Evolutionary conservation across 2,113 vertebrate species (phyloP), one percentile per base, ranked within the genome.

Genomic region (Loxodonta africana): DNA sequence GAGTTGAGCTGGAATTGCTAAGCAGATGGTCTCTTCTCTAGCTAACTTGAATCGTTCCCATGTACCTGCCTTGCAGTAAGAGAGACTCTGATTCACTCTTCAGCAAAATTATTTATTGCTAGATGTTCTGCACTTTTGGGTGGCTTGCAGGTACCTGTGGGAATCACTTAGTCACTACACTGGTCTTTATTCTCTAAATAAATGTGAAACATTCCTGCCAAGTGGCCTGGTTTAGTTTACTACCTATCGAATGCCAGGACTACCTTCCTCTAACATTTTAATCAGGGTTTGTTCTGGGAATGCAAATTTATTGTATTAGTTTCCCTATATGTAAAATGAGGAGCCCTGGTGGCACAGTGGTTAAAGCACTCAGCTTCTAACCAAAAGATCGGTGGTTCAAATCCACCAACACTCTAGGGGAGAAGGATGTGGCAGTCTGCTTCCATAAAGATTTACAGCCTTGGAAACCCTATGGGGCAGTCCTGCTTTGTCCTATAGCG

Each of bases 21-120:
- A 62, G 94, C 73, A 71, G 33, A 5, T 90, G 76, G 26, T 41
- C 90, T 85, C 30, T 8, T 65, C n/a, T 67, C 57, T n/a, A 11
- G 37, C 33, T 53, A 30, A 62, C n/a, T 53, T 80, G 78, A 41
- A 63, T 81, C 80, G 48, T 83, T 82, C 20, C 41, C 44, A 37
- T 23, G 60, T 33, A 78, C 12, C 57, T 74, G 37, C 46, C 76
- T 65, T 73, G 41, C 14, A 51, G n/a, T 8, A 0, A 60, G 69
- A 91, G 57, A 95, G 41, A 48, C 90, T 63, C 30, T 80, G 15
- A 71, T 60, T 92, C 11, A 25, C 71, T 89, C 74, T 94, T 67
- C 65, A 67, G 62, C 51, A 73, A 30, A 65, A 78, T 83, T 74
- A 63, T 71, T 94, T 91, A 85, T 73, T 91, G n/a, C 33, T 86